Evolutionary conservation across 2,888 invertebrate genomes (phyloP).

Genomic region (Leptogaster cylindrica): DNA sequence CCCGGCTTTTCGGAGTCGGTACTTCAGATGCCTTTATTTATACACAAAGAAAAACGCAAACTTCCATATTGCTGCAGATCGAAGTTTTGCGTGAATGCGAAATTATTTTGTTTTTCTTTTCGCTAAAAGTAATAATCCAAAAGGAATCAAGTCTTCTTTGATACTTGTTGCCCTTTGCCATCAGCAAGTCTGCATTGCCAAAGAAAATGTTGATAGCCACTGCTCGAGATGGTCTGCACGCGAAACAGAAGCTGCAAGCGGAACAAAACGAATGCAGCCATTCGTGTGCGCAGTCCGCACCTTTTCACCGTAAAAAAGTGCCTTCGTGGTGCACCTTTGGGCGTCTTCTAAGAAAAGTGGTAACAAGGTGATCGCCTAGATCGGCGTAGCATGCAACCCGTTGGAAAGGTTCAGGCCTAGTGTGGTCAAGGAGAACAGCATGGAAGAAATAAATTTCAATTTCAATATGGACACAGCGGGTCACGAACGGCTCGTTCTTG

Average conservation of each 20-base stretch:
- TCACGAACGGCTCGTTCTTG: slow-evolving; percentile 34
- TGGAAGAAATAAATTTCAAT: slow-evolving; percentile 34
- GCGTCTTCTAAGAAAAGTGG: slow-evolving; percentile 21
- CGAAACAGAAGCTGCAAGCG: slow-evolving; percentile 25
- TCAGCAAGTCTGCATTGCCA: too few species aligned
- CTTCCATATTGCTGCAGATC: too few species aligned
- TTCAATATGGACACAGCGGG: slow-evolving; percentile 19
- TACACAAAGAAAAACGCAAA: too few species aligned
- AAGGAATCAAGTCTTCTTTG: too few species aligned
- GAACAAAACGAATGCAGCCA: slow-evolving; percentile 22
- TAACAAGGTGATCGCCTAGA: slow-evolving; percentile 28
- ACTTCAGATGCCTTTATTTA: too few species aligned
- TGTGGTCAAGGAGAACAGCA: slow-evolving; percentile 30
- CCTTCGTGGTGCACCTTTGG: not conserved
- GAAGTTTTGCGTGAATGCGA: slow-evolving; percentile 5
- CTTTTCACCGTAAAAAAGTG: not conserved
- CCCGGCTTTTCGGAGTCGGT: too few species aligned
- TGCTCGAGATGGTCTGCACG: not conserved
- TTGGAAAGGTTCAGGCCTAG: slow-evolving; percentile 13
- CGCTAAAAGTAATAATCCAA: too few species aligned
- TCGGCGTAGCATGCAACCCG: slow-evolving; percentile 7
- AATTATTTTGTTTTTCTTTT: too few species aligned
- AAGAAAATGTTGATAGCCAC: too few species aligned
- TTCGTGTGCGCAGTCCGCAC: slow-evolving; percentile 17
- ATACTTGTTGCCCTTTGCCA: too few species aligned